These are phyloP conservation scores for Linnaemya tessellans DNA, from an alignment of 2,888 invertebrate species.

Conservation along the genomic window DNA sequence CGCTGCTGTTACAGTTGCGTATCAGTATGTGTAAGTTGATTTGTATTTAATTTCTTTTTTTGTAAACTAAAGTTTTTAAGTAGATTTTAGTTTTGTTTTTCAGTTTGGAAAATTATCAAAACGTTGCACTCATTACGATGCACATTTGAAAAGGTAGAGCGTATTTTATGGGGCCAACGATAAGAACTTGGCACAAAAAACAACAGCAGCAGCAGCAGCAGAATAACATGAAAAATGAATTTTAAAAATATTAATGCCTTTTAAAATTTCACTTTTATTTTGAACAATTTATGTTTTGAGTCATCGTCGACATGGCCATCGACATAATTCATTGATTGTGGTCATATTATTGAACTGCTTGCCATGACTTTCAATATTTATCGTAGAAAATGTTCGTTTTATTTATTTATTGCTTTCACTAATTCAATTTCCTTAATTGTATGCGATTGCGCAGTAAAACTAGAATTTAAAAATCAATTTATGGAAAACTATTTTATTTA, in stretches of 20 bases:
- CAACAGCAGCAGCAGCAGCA: neutral
- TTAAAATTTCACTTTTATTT: slow-evolving; percentile 38
- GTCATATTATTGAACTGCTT: slow-evolving; percentile 20
- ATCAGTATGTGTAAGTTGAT: neutral
- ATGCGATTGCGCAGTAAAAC: neutral
- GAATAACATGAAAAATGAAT: neutral
- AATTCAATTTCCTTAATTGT: slow-evolving; percentile 12
- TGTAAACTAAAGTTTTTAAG: slow-evolving; percentile 25
- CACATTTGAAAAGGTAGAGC: slow-evolving; percentile 34
- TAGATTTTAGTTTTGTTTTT: slow-evolving; percentile 24
- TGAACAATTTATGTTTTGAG: slow-evolving; percentile 6
- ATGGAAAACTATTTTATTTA: neutral
- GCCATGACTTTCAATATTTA: neutral
- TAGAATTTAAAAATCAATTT: neutral
- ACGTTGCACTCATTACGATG: slow-evolving; percentile 54
- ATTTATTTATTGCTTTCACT: slow-evolving; percentile 44
- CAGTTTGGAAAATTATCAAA: slow-evolving; percentile 52
- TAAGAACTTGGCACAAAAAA: slow-evolving; percentile 64
- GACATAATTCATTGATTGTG: slow-evolving; percentile 2
- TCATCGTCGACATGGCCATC: neutral
- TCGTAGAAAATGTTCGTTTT: neutral
- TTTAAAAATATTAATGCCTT: slow-evolving; percentile 12
- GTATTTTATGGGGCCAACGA: slow-evolving; percentile 47
- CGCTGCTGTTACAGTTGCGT: neutral
- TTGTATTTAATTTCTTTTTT: slow-evolving; percentile 27